Evolutionary conservation across 2,113 vertebrate genomes (phyloP).

Genomic region (Mirounga angustirostris): DNA sequence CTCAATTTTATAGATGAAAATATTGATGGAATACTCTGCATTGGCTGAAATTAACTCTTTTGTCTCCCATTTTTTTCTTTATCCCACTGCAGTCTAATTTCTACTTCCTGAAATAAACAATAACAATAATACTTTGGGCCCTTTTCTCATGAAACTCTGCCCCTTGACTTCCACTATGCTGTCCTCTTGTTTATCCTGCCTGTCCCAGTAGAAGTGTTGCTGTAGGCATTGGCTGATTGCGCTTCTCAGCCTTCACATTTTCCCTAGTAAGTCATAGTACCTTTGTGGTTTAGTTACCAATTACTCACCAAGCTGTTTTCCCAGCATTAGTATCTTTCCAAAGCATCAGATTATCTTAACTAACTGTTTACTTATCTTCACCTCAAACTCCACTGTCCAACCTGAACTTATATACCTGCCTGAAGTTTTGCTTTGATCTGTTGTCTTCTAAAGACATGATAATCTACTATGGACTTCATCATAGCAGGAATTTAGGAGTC

Average conservation of each 20-base stretch:
- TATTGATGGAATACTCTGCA: not conserved
- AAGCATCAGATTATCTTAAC: not conserved
- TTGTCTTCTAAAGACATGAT: not conserved
- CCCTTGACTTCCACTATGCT: not conserved
- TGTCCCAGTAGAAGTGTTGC: not conserved
- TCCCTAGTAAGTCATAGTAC: not conserved
- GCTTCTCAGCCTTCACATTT: constrained; percentile 5
- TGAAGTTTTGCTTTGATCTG: not conserved
- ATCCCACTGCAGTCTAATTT: not conserved
- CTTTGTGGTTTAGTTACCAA: not conserved
- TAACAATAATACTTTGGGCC: not conserved
- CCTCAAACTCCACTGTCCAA: not conserved
- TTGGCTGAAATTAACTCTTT: not conserved
- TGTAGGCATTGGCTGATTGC: not conserved
- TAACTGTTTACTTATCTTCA: not conserved
- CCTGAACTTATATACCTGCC: not conserved
- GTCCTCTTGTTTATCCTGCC: not conserved
- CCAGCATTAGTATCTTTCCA: not conserved
- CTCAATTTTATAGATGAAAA: constrained; percentile 25
- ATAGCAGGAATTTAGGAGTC: not conserved
- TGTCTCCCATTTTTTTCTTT: not conserved
- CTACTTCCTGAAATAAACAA: not conserved
- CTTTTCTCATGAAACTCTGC: not conserved
- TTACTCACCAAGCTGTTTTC: not conserved
- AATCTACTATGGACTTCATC: not conserved